Conservation (phyloP, 53 echinoderm and acorn worm species). For the Holothuria leucospilota region DNA sequence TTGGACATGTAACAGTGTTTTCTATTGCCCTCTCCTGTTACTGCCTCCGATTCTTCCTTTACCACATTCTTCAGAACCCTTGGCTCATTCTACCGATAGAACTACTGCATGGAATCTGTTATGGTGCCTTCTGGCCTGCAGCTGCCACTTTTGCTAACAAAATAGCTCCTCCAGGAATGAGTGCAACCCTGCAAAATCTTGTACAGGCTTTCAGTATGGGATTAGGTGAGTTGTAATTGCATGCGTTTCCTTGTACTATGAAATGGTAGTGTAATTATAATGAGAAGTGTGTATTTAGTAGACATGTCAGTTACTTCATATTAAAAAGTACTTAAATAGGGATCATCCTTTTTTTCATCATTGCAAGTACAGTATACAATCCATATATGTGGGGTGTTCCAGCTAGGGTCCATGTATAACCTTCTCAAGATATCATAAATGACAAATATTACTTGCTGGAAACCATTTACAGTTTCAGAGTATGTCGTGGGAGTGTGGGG, state of each 20-base stretch:
- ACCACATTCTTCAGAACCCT: constrained; percentile 67
- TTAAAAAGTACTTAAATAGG: neutral
- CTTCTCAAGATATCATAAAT: too few species aligned
- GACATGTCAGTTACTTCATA: neutral
- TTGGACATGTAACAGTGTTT: constrained; percentile 74
- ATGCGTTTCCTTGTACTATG: too few species aligned
- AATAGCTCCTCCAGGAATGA: constrained; percentile 69
- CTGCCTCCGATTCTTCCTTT: constrained; percentile 62
- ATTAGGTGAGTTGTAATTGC: constrained; percentile 56
- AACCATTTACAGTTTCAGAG: too few species aligned
- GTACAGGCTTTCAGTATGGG: constrained; percentile 58
- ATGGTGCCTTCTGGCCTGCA: constrained; percentile 77
- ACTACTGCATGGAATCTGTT: constrained; percentile 76
- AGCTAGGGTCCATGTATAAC: too few species aligned
- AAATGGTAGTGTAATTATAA: too few species aligned
- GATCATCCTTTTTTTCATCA: too few species aligned
- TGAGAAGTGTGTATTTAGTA: too few species aligned
- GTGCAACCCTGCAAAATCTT: constrained; percentile 71
- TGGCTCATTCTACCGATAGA: constrained; percentile 80
- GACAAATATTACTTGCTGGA: too few species aligned
- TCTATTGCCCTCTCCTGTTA: constrained; percentile 67
- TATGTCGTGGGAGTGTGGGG: too few species aligned
- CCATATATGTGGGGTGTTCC: too few species aligned
- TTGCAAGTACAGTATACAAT: too few species aligned
- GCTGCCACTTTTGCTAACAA: constrained; percentile 55